Evolutionary conservation across 2,797 vertebrate genomes (phyloP), one percentile per base, ranked within the genome.

Genomic region (Megaceryle alcyon): DNA sequence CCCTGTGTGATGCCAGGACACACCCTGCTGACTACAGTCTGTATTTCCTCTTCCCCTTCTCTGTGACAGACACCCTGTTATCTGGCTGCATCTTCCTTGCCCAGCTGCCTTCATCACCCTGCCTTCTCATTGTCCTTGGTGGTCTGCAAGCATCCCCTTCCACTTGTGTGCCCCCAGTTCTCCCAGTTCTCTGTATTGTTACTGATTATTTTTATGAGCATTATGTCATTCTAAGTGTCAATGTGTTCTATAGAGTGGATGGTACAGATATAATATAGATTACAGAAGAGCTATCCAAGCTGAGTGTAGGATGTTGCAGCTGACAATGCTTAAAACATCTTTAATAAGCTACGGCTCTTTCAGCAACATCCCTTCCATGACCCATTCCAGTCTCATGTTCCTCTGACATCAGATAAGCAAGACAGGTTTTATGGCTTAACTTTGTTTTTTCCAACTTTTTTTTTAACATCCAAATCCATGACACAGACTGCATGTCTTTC

Each of bases 401-500:
- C 26, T 85, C 78, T 83, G 69, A 89, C 18, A 85, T 89, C 39
- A 31, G 49, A 85, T 64, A 57, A 93, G 84, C 26, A 84, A 88
- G 81, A 61, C 60, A 90, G 53, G 57, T 49, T 96, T 94, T 77
- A 88, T 44, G 37, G 70, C 72, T 91, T 91, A 92, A 81, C n/a
- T 94, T 80, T 29, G 21, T 23, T 85, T 90, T 81, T 91, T 49
- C 54, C 54, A 86, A 82, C 56, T 85, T 41, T 91, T 94, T 94
- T 92, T 88, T 89, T 37, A 83, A 72, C 78, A 77, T 61, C 51
- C 22, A 92, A 94, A 90, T 95, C 75, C 83, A 57, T 76, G 68
- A 82, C 59, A 96, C 37, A 90, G 71, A 86, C 91, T 88, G 96
- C 3, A 1, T 25, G 95, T 88, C 63, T 94, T 88, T 95, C 86